Evolutionary conservation across 30 jellyfish, hydroid and myxozoan genomes (phyloP).

Genomic region (Morbakka virulenta): DNA sequence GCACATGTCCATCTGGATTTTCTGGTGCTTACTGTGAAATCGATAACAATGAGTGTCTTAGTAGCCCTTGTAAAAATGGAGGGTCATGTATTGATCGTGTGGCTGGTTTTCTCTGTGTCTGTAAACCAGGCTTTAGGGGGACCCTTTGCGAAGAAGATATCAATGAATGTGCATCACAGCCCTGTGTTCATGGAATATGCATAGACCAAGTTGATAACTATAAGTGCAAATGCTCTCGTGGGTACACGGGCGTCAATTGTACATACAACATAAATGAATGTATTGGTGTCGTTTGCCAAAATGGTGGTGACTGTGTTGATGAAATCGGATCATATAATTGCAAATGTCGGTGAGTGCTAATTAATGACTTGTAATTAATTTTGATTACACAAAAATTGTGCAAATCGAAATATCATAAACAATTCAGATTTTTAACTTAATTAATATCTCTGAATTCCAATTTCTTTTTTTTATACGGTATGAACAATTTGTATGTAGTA

Average conservation of each 20-base stretch:
- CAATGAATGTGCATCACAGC: conserved; percentile 54
- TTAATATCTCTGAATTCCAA: too few relatives aligned
- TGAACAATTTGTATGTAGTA: too few relatives aligned
- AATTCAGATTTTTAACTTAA: too few relatives aligned
- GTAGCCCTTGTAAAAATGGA: conserved; percentile 55
- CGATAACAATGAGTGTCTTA: conserved; percentile 70
- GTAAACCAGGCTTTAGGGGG: conserved; percentile 85
- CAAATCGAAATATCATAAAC: background rate
- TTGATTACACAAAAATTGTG: background rate
- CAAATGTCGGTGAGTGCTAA: conserved; percentile 68
- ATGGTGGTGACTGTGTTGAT: conserved; percentile 90
- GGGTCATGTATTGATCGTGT: conserved; percentile 83
- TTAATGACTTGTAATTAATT: background rate
- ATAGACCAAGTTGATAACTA: conserved; percentile 54
- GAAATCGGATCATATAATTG: conserved; percentile 52
- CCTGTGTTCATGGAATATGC: conserved; percentile 70
- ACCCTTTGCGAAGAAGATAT: conserved; percentile 52
- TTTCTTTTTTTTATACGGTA: too few relatives aligned
- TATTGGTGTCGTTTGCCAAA: conserved; percentile 61
- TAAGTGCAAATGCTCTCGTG: conserved; percentile 66
- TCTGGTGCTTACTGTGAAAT: conserved; percentile 81
- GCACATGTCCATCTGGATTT: conserved; percentile 73
- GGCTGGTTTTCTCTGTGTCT: conserved; percentile 69
- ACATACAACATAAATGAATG: conserved; percentile 83
- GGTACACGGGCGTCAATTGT: conserved; percentile 82